Evolutionary conservation across 1,140 invertebrate genomes (phyloP).

Genomic region (Danaus plexippus): DNA sequence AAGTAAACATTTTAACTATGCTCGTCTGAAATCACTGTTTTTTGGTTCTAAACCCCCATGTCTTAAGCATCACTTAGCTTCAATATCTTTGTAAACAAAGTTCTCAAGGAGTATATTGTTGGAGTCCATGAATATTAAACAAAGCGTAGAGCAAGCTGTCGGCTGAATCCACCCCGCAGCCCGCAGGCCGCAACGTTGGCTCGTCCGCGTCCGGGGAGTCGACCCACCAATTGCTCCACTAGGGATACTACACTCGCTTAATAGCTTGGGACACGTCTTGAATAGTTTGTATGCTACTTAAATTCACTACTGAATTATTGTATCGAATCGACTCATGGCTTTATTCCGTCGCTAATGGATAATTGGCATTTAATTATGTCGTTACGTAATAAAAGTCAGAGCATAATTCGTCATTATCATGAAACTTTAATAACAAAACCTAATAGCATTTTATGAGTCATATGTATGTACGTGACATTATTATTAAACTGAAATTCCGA

Average conservation of each 20-base stretch:
- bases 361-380: not conserved
- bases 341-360: no score
- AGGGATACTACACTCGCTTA: conserved; percentile 13
- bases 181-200: conserved; percentile 11
- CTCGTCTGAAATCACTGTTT: no score
- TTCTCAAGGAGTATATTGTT: not conserved
- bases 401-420: not conserved
- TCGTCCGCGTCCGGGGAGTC: conserved; percentile 29
- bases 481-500: conserved; percentile 10
- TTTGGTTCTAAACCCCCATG: no score
- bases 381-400: not conserved
- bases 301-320: no score
- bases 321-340: no score
- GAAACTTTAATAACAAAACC: conserved; percentile 1
- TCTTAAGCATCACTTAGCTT: no score
- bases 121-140: conserved; percentile 14
- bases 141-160: conserved; percentile 18
- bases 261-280: conserved; percentile 1
- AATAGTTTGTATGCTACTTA: not conserved
- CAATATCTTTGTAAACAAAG: no score
- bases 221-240: conserved; percentile 36
- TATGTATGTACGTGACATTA: not conserved
- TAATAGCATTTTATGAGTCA: no score
- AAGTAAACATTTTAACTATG: no score
- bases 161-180: conserved; percentile 21